Evolutionary conservation across 2,888 invertebrate genomes (phyloP).

Genomic region (Ophioninae sp.): DNA sequence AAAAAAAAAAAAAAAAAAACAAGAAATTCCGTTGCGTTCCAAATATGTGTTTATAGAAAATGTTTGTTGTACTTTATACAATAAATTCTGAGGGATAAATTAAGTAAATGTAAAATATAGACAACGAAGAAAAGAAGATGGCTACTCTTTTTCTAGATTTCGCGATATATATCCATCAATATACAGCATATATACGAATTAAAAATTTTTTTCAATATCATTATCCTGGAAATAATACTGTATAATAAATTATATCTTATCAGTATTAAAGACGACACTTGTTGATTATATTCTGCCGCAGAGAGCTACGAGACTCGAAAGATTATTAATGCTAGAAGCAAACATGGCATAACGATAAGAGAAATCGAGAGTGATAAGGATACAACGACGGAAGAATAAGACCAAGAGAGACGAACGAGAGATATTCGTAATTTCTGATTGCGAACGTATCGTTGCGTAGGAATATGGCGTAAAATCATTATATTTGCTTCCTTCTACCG

Average conservation of each 20-base stretch:
- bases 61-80: no score
- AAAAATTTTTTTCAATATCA: background rate
- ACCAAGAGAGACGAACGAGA: conserved; percentile 12
- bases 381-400: conserved; percentile 13
- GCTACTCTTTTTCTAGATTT: background rate
- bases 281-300: conserved; percentile 25
- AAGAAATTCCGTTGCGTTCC: no score
- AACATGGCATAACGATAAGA: conserved; percentile 68
- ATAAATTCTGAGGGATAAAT: no score
- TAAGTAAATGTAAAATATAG: no score
- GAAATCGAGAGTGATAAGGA: conserved; percentile 47
- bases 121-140: background rate
- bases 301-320: conserved; percentile 51
- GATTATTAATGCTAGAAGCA: conserved; percentile 69
- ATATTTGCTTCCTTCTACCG: conserved; percentile 15
- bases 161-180: background rate
- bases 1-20: no score
- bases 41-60: no score
- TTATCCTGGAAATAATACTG: conserved; percentile 58
- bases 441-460: background rate
- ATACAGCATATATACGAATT: background rate
- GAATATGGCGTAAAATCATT: conserved; percentile 4
- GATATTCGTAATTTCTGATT: conserved; percentile 5
- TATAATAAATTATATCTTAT: conserved; percentile 70
- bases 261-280: conserved; percentile 53